Conservation (phyloP, 2,113 vertebrate species). For the Pachypanchax playfairii region DNA sequence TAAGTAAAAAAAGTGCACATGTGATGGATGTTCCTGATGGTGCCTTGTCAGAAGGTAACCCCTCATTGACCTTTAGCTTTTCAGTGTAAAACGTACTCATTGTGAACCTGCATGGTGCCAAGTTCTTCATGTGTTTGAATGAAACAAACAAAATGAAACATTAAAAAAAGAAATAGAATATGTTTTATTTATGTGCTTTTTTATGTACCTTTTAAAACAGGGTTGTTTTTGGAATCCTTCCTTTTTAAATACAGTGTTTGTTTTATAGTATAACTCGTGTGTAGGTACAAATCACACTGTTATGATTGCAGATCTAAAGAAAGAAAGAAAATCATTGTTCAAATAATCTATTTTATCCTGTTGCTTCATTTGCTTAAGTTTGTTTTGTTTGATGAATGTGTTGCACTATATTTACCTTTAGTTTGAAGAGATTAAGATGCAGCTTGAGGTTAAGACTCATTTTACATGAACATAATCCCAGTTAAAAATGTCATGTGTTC, state of each 20-base stretch:
- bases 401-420: not conserved
- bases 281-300: too few relatives aligned
- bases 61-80: constrained; percentile 57
- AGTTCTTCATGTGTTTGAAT: not conserved
- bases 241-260: too few relatives aligned
- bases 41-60: constrained; percentile 66
- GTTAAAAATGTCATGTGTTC: constrained; percentile 8
- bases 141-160: not conserved
- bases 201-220: too few relatives aligned
- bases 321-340: too few relatives aligned
- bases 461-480: constrained; percentile 6
- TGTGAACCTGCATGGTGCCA: constrained; percentile 14
- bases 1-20: constrained; percentile 35
- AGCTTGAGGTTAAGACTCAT: not conserved
- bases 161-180: not conserved
- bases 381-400: not conserved
- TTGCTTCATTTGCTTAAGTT: too few relatives aligned
- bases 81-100: constrained; percentile 23
- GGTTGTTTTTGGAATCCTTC: too few relatives aligned
- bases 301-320: too few relatives aligned
- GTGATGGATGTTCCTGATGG: constrained; percentile 55
- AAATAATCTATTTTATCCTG: too few relatives aligned
- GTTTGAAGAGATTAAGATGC: not conserved
- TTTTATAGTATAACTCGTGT: too few relatives aligned
- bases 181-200: not conserved